phyloP scores from a whole-genome alignment of 2,797 vertebrate species.

The Sylvilagus floridanus region DNA sequence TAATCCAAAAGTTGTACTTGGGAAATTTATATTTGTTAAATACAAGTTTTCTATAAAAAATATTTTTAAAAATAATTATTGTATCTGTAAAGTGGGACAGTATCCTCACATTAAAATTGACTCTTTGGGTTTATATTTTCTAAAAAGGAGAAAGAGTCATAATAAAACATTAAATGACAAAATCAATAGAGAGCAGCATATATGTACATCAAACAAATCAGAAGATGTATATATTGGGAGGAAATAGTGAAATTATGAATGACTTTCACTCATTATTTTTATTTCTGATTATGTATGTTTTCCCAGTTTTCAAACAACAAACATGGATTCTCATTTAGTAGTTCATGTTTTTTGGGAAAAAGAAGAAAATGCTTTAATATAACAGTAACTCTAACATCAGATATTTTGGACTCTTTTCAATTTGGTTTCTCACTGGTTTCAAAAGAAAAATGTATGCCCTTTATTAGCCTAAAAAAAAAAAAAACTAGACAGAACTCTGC shows the following conservation, averaged over 20 bases:
- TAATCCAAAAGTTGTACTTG: too few species aligned
- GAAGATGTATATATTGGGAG: not conserved
- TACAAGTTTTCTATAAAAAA: too few species aligned
- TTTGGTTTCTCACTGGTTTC: conserved; percentile 48
- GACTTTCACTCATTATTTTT: conserved; percentile 51
- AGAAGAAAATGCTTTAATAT: not conserved
- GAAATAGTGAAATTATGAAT: not conserved
- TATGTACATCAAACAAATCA: conserved; percentile 26
- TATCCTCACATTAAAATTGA: conserved; percentile 38
- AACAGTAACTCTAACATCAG: conserved; percentile 38
- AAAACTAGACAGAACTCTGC: not conserved
- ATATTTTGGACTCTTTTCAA: not conserved
- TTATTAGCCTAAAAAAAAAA: conserved; percentile 48
- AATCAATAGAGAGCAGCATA: not conserved
- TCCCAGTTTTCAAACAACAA: conserved; percentile 31
- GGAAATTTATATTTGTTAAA: too few species aligned
- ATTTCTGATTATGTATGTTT: not conserved
- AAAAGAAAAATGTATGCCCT: conserved; percentile 63
- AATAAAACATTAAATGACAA: conserved; percentile 47
- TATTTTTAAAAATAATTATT: not conserved
- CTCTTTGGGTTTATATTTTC: conserved; percentile 22
- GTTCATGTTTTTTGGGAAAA: not conserved
- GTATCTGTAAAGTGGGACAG: conserved; percentile 11
- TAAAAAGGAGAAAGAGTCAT: not conserved
- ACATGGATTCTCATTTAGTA: not conserved